Base-by-base conservation (phyloP, 2,888 invertebrate genomes). In the Anodontia alba region DNA sequence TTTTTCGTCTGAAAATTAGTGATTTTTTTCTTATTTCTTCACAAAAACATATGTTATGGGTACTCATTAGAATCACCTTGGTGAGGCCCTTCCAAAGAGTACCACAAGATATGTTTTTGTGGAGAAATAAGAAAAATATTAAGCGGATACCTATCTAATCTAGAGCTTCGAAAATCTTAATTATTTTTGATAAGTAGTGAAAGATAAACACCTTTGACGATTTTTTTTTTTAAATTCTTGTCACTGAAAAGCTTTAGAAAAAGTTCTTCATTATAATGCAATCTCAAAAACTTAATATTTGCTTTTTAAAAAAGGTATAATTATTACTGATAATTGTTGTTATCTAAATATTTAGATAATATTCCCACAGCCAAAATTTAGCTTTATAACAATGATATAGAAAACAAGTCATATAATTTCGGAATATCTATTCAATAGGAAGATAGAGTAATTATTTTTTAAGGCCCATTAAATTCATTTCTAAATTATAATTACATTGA, bases 261-360 rank as follows among this genome's bases (percentile, higher is more conserved):
- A 54, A 54, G 7, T 17, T 62, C 17, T 33, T 62, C 33, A 31
- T 33, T 15, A 33, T 8, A 33, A 62, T 8, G 7, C 7, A 62
- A 26, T 62, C 29, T 12, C 17, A 33, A 62, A 62, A 33, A 33
- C 5, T 3, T 33, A 33, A 23, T 62, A 33, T 62, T 62, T 62
- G 62, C 62, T 17, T 62, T 62, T 33, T 62, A 33, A 62, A 54
- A 54, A 62, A 17, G 62, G 62, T 62, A 20, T 62, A 62, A 62
- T 62, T 62, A 62, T 62, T 29, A 20, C 10, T 62, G 33, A 62
- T 62, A 62, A 62, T 62, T 62, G 23, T 33, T 62, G 23, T 62
- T 62, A 33, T 33, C 62, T 62, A 62, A 62, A 62, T 62, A 62
- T 62, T 62, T 62, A 62, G 20, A 62, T 62, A 62, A 62, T 62